Evolutionary conservation across 2,888 invertebrate genomes (phyloP).

Genomic region (Scaptomyza caliginosa): DNA sequence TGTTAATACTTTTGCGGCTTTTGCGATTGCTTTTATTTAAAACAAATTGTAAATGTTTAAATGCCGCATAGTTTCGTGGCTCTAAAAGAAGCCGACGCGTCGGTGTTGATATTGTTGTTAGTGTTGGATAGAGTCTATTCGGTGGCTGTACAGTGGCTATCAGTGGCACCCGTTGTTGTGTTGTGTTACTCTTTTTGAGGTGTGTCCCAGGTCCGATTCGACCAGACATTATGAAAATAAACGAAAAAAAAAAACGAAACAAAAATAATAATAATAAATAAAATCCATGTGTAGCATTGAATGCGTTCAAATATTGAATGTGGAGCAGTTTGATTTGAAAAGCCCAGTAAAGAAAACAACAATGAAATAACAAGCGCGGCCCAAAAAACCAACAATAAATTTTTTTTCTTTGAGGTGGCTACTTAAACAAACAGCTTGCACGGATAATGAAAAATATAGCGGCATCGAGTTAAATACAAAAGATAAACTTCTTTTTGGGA

Average conservation of each 20-base stretch:
- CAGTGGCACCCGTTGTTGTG: slow-evolving; percentile 63
- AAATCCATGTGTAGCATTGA: slow-evolving; percentile 50
- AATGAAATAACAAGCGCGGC: slow-evolving; percentile 66
- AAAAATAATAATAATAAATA: slow-evolving; percentile 28
- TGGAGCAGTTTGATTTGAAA: slow-evolving; percentile 76
- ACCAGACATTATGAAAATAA: slow-evolving; percentile 69
- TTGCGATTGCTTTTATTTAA: slow-evolving; percentile 70
- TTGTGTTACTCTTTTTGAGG: slow-evolving; percentile 52
- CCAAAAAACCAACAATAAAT: slow-evolving; percentile 67
- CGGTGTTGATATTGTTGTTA: slow-evolving; percentile 7
- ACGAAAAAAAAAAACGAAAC: slow-evolving; percentile 37
- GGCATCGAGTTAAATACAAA: slow-evolving; percentile 61
- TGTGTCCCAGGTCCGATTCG: slow-evolving; percentile 57
- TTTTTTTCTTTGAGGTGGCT: slow-evolving; percentile 43
- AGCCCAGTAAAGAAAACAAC: slow-evolving; percentile 70
- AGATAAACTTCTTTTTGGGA: slow-evolving; percentile 60
- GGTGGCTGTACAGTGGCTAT: slow-evolving; percentile 67
- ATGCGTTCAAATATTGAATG: slow-evolving; percentile 74
- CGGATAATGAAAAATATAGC: slow-evolving; percentile 73
- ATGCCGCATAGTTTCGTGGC: slow-evolving; percentile 64
- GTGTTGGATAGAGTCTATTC: slow-evolving; percentile 15
- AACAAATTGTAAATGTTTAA: slow-evolving; percentile 74
- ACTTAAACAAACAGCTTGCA: slow-evolving; percentile 72
- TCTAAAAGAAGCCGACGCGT: slow-evolving; percentile 54
- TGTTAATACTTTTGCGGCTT: slow-evolving; percentile 48